Percentiles rank a stretch among this genome's conserved stretches.
phyloP scores from a whole-genome alignment of 2,797 vertebrate genomes.

The Tauraco hartlaubi region DNA sequence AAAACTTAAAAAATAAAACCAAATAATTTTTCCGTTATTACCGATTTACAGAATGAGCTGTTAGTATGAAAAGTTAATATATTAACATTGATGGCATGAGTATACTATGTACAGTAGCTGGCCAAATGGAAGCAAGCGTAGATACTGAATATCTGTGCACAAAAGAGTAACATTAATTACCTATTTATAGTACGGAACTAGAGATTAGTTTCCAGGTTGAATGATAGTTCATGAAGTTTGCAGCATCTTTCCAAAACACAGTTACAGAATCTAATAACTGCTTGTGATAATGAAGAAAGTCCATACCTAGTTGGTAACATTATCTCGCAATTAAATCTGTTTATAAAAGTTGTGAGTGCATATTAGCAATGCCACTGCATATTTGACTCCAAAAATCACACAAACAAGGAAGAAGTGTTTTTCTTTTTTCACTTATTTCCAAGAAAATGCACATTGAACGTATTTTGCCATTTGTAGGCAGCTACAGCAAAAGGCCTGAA shows the following conservation, averaged over 20 bases:
- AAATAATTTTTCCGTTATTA: background rate
- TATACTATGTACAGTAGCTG: background rate
- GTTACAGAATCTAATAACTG: background rate
- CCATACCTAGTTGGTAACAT: background rate
- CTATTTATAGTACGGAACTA: background rate
- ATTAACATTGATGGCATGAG: background rate
- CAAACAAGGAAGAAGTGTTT: background rate
- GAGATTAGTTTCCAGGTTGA: background rate
- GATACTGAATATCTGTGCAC: background rate
- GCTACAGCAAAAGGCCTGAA: background rate
- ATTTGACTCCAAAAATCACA: background rate
- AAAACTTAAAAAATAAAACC: background rate
- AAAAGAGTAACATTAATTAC: background rate
- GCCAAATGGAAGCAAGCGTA: background rate
- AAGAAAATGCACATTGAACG: background rate
- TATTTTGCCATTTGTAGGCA: background rate
- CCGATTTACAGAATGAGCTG: background rate
- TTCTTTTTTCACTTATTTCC: background rate
- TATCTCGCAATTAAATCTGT: background rate
- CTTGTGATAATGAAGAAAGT: background rate
- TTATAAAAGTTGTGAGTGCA: background rate
- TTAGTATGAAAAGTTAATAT: background rate
- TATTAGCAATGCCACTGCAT: background rate
- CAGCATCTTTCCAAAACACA: background rate
- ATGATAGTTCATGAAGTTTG: background rate